Base-by-base conservation (phyloP, 2,888 invertebrate species). In the Ennomos quercinarius region DNA sequence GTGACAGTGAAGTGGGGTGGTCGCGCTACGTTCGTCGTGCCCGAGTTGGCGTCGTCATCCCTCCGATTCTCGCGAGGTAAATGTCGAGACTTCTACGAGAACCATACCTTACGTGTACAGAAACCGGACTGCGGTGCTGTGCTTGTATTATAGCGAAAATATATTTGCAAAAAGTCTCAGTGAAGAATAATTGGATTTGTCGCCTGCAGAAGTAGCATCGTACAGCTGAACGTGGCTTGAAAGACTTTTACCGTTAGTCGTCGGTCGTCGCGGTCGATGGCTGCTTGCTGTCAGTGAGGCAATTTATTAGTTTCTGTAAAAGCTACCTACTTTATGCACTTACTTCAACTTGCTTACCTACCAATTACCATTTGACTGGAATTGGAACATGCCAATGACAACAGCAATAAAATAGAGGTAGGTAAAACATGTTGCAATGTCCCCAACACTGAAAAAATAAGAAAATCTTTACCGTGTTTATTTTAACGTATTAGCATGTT, bases 1-100 rank as follows among this genome's bases (percentile, higher is more conserved):
- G 84, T 88, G 86, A 80, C 73, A 86, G 87, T 89, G 88, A 76
- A 84, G 82, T 81, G 83, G 81, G 74, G 85, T 84, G 81, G 70
- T 83, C 78, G 83, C 80, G 84, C 84, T 83, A 80, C 84, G 80
- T 1, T 84, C 84, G 84, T 85, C 83, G 83, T 84, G 84, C 84
- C 84, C 81, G 84, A 85, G 84, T 82, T 86, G 84, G 85, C 86
- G 87, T 86, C 84, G 84, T 84, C 84, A 84, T 84, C 86, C 85
- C 85, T 86, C 84, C 80, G 82, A 79, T 80, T 86, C 86, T 86
- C 81, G 83, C 83, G 83, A 91, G 89, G 89, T 89, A 89, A 88
- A 85, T 86, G 81, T 80, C 79, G 83, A 83, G 80, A 83, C 85
- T 86, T 79, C 80, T 84, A 80, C 77, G 77, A 79, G 80, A 82